These are phyloP conservation scores for Drosophila longiperda DNA, from an alignment of 2,888 invertebrate species.

Conservation along the genomic window DNA sequence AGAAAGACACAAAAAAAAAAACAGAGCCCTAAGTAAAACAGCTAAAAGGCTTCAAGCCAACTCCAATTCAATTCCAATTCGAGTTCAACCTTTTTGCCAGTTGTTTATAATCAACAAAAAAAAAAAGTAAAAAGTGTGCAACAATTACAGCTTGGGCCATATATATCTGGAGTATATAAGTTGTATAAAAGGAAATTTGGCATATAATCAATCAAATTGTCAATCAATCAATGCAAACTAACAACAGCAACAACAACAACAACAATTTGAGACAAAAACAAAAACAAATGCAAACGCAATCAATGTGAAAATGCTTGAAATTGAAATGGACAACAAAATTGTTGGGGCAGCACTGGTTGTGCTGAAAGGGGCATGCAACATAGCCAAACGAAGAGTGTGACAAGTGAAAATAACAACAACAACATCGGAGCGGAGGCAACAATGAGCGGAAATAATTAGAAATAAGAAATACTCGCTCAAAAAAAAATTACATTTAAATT, in stretches of 20 bases:
- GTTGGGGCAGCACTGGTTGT: constrained; percentile 9
- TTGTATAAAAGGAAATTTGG: constrained; percentile 53
- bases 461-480: constrained; percentile 1
- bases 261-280: constrained; percentile 36
- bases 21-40: not conserved
- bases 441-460: constrained; percentile 68
- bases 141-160: constrained; percentile 40
- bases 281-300: constrained; percentile 54
- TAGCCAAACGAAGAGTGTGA: constrained; percentile 12
- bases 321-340: constrained; percentile 71
- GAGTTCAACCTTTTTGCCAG: constrained; percentile 2
- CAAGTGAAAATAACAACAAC: constrained; percentile 17
- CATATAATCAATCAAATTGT: constrained; percentile 79
- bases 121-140: constrained; percentile 14
- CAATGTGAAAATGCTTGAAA: constrained; percentile 63
- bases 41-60: not conserved
- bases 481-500: not conserved
- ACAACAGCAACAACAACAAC: constrained; percentile 37
- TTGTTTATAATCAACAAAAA: constrained; percentile 33
- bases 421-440: constrained; percentile 38
- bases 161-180: constrained; percentile 8
- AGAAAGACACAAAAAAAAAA: not conserved
- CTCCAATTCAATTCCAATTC: constrained; percentile 4
- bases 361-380: not conserved
- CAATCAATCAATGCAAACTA: constrained; percentile 73